Base-by-base conservation (phyloP, 2,888 invertebrate species). In the Emmelina monodactyla region DNA sequence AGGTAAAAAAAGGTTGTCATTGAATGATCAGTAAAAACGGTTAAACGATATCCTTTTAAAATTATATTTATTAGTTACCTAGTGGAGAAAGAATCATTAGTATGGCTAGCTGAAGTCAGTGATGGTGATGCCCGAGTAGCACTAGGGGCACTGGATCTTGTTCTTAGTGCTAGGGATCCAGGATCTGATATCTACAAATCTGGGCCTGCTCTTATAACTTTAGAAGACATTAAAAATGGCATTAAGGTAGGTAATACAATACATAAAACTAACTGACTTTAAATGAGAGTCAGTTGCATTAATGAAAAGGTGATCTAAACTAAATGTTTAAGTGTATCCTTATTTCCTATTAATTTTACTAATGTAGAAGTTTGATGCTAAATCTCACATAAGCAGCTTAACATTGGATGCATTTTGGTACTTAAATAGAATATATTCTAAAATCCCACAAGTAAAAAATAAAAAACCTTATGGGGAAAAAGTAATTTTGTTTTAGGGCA, bases 41-140 rank as follows among this genome's bases (percentile, higher is more conserved):
- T 25, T 10, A 10, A 16, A 22, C 12, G 31, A 9, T 15, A 19
- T 33, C 6, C 35, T 2, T 15, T n/a, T 22, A 14, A 12, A 34
- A 30, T 15, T 25, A 13, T 15, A 29, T 32, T 36, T 50, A 49
- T 29, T 33, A 75, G 75, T 41, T 64, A 53, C 35, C 52, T 71
- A 43, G 51, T 78, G 37, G 86, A 89, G 53, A 70, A 78, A 38
- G 71, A 75, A 22, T 88, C 89, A 1, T 53, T 92, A 32, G 66
- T 79, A 37, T 88, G 88, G 85, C 55, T 92, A 33, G 87, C 90
- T 1, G 87, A 87, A 54, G 84, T 90, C 35, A 87, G 88, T 54
- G 92, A 91, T 62, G 92, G 92, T 2, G 92, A 92, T 73, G 92
- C 92, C 4, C 72, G 92, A 46, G 85, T 87, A 48, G 91, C 91